Percentiles rank a stretch among this genome's conserved stretches.
phyloP scores from a whole-genome alignment of 2,113 vertebrate genomes.

The Haplotaxodon microlepis region DNA sequence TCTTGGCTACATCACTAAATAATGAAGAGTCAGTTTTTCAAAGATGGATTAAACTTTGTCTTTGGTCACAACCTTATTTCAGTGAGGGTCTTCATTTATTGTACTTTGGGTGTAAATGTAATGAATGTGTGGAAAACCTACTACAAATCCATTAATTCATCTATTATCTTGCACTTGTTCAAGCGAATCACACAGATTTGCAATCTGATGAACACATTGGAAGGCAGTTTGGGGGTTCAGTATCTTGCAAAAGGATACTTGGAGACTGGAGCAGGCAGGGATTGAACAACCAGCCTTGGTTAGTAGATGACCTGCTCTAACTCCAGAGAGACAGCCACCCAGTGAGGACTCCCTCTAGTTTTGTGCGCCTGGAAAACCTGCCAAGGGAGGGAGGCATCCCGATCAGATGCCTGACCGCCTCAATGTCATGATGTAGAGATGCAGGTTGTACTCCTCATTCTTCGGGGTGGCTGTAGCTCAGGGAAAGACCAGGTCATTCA shows the following conservation, averaged over 20 bases:
- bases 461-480: neutral
- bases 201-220: neutral
- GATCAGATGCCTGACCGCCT: neutral
- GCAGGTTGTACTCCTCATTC: neutral
- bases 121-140: neutral
- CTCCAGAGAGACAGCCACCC: neutral
- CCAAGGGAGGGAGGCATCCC: neutral
- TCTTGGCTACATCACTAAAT: neutral
- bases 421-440: neutral
- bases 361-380: neutral
- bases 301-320: neutral
- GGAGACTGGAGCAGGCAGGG: neutral
- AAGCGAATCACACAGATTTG: neutral
- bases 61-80: neutral
- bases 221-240: neutral
- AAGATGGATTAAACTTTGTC: neutral
- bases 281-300: neutral
- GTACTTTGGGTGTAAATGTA: neutral
- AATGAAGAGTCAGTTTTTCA: neutral
- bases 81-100: neutral
- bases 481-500: neutral
- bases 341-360: neutral
- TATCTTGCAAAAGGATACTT: neutral
- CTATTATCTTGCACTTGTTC: neutral
- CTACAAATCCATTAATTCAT: neutral